Conservation (phyloP, 2,797 vertebrate species). For the Lutjanus argentimaculatus region DNA sequence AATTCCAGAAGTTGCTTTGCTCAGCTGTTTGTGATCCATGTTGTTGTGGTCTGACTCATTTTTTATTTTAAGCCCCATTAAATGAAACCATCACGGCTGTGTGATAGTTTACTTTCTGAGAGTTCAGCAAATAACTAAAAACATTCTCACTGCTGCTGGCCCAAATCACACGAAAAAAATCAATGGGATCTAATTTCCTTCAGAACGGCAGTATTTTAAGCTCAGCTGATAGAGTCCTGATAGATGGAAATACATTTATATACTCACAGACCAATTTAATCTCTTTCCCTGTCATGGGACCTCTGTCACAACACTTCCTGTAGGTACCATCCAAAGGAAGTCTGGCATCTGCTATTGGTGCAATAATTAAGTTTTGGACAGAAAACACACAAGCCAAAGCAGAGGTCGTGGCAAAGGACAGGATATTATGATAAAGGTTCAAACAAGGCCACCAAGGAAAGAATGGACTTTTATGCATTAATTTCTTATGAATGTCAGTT, state of each 20-base stretch:
- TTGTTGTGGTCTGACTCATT: conserved; percentile 18
- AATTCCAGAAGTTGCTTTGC: conserved; percentile 9
- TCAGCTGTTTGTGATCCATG: conserved; percentile 23
- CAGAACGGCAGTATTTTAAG: conserved; percentile 53
- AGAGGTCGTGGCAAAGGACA: conserved; percentile 77
- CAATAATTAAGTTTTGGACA: conserved; percentile 76
- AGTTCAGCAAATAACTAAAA: conserved; percentile 43
- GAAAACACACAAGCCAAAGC: conserved; percentile 61
- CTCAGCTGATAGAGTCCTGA: conserved; percentile 42
- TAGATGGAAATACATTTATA: conserved; percentile 65
- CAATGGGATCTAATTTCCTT: conserved; percentile 66
- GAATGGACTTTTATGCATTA: conserved; percentile 7
- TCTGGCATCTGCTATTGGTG: conserved; percentile 80
- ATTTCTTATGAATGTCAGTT: neutral
- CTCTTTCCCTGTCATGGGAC: conserved; percentile 70
- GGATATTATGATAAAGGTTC: conserved; percentile 70
- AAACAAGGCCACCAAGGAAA: conserved; percentile 37
- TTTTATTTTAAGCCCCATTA: conserved; percentile 31
- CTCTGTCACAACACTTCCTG: conserved; percentile 79
- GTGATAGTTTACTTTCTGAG: conserved; percentile 9
- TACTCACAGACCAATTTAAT: conserved; percentile 62
- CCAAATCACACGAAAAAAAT: conserved; percentile 62
- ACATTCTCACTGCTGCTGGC: conserved; percentile 36
- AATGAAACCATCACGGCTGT: conserved; percentile 32
- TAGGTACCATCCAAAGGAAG: conserved; percentile 83